A percentile compares a stretch with the other conserved stretches of the same genome.
Evolutionary conservation across 2,113 vertebrate genomes (phyloP).

Genomic region (Saguinus imperator): DNA sequence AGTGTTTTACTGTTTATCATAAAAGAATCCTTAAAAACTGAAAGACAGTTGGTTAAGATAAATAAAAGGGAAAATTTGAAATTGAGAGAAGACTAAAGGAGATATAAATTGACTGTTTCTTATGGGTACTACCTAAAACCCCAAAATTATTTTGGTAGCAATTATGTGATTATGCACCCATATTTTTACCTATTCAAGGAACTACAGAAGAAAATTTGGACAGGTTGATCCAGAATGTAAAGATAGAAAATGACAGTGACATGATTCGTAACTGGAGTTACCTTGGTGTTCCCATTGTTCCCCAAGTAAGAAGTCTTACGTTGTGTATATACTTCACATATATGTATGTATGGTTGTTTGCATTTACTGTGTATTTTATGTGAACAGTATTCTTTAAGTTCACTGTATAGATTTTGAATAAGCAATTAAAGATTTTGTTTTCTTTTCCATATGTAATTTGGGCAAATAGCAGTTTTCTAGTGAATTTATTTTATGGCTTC

Average conservation of each 20-base stretch:
- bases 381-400: background rate
- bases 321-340: background rate
- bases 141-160: conserved; percentile 4
- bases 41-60: background rate
- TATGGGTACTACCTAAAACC: background rate
- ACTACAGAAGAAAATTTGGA: conserved; percentile 97
- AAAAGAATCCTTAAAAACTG: conserved; percentile 24
- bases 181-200: conserved; percentile 84
- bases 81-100: background rate
- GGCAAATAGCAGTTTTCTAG: background rate
- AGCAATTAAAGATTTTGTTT: conserved; percentile 3
- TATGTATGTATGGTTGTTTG: background rate
- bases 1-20: background rate
- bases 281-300: conserved; percentile 93
- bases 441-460: conserved; percentile 13
- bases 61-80: conserved; percentile 18
- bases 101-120: conserved; percentile 8
- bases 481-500: conserved; percentile 4
- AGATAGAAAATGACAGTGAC: conserved; percentile 92
- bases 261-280: conserved; percentile 97
- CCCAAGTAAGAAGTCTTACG: conserved; percentile 77
- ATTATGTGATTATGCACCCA: background rate
- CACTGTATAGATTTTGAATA: background rate
- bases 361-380: conserved; percentile 12
- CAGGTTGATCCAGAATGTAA: conserved; percentile 96